Conservation (phyloP, 2,797 vertebrate genomes). For the Labroides dimidiatus region DNA sequence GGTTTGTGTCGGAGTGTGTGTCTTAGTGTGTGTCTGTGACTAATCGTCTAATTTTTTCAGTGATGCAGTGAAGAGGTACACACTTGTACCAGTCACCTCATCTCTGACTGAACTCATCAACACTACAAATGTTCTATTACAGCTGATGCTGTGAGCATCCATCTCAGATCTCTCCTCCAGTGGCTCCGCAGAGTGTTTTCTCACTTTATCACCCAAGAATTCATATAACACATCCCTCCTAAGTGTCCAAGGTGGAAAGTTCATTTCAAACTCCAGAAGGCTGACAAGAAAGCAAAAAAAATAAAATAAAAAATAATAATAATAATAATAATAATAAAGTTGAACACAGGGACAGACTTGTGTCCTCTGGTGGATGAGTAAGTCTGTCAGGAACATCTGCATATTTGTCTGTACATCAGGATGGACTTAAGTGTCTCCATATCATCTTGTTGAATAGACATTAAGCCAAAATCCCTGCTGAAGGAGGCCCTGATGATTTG, state of each 20-base stretch:
- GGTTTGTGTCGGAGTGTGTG: slow-evolving; percentile 15
- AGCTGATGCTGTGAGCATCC: not conserved
- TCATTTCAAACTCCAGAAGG: not conserved
- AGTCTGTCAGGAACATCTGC: too few relatives aligned
- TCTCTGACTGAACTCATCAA: slow-evolving; percentile 21
- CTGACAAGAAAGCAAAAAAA: not conserved
- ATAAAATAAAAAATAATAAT: too few relatives aligned
- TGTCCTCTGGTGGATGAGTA: too few relatives aligned
- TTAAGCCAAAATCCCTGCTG: too few relatives aligned
- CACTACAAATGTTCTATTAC: slow-evolving; percentile 9
- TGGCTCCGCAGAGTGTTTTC: not conserved
- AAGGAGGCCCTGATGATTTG: too few relatives aligned
- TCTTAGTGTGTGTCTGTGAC: slow-evolving; percentile 18
- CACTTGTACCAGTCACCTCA: slow-evolving; percentile 23
- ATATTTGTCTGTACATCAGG: too few relatives aligned
- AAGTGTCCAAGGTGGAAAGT: not conserved
- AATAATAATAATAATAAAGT: too few relatives aligned
- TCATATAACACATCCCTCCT: not conserved
- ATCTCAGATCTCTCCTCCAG: not conserved
- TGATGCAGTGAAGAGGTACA: slow-evolving; percentile 32
- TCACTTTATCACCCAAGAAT: not conserved
- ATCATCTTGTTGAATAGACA: too few relatives aligned
- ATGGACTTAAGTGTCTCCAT: too few relatives aligned
- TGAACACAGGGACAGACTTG: too few relatives aligned
- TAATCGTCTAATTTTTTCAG: slow-evolving; percentile 13